Percentiles rank a stretch among this genome's conserved stretches.
Conservation (phyloP, 2,113 vertebrate genomes). For the Holacanthus passer region DNA sequence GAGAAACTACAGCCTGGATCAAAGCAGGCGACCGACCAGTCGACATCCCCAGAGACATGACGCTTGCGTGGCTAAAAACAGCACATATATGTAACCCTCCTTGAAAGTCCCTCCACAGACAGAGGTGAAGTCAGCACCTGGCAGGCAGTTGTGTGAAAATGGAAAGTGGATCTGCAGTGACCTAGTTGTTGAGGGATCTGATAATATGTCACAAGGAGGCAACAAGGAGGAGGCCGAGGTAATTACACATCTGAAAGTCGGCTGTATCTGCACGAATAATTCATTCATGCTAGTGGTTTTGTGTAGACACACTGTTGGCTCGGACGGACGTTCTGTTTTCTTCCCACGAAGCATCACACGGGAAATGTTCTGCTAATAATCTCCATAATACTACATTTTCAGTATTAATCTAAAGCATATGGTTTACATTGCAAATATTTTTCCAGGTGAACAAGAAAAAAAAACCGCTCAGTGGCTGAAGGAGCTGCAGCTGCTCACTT, state of each 20-base stretch:
- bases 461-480: neutral
- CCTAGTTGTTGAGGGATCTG: slow-evolving; percentile 58
- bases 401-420: slow-evolving; percentile 20
- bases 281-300: slow-evolving; percentile 42
- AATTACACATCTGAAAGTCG: slow-evolving; percentile 49
- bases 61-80: slow-evolving; percentile 7
- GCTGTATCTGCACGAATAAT: slow-evolving; percentile 49
- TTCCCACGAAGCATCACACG: slow-evolving; percentile 24
- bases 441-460: slow-evolving; percentile 15
- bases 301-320: slow-evolving; percentile 13
- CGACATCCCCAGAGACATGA: neutral
- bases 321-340: slow-evolving; percentile 7
- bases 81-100: neutral
- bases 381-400: neutral
- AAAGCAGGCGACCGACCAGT: neutral
- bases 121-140: slow-evolving; percentile 21
- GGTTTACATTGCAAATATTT: slow-evolving; percentile 28
- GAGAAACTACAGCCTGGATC: neutral
- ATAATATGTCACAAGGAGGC: slow-evolving; percentile 61
- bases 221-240: slow-evolving; percentile 22
- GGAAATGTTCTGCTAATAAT: slow-evolving; percentile 19
- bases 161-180: slow-evolving; percentile 72
- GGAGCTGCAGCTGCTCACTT: slow-evolving; percentile 12
- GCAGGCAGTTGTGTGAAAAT: slow-evolving; percentile 53
- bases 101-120: neutral